Percentiles rank a stretch among this genome's conserved stretches.
phyloP scores from a whole-genome alignment of 2,888 invertebrate species.

The Tinea semifulvella region DNA sequence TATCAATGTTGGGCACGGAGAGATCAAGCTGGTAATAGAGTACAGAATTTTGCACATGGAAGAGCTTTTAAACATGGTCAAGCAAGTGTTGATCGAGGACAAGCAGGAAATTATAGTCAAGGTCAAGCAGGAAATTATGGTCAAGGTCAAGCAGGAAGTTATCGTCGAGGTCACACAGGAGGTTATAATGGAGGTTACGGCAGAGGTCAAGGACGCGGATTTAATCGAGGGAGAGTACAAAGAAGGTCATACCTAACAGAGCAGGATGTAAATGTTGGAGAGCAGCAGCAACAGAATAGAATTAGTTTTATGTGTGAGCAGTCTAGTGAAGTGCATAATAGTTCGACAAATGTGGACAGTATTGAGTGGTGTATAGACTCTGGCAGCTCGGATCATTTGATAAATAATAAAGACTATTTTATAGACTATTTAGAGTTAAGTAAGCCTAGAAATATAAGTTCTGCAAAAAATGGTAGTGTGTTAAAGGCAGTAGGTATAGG shows the following conservation, averaged over 20 bases:
- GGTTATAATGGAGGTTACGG: background rate
- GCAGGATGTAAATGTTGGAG: background rate
- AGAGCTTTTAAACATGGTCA: background rate
- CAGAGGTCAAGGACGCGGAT: background rate
- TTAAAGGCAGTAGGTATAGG: constrained; percentile 11
- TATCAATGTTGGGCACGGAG: constrained; percentile 7
- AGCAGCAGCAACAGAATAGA: background rate
- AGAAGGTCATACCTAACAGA: background rate
- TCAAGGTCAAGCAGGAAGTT: background rate
- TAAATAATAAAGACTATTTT: constrained; percentile 12
- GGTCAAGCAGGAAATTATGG: background rate
- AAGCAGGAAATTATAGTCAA: background rate
- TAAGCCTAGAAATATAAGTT: background rate
- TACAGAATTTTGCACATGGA: background rate
- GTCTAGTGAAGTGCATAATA: background rate
- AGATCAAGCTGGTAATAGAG: background rate
- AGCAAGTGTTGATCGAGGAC: background rate
- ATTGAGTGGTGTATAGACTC: constrained; percentile 13
- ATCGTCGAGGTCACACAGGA: background rate
- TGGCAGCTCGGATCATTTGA: constrained; percentile 16
- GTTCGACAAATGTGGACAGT: no score
- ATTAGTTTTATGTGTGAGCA: background rate
- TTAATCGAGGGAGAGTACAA: background rate
- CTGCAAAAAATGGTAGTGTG: constrained; percentile 9
- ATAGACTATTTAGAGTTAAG: constrained; percentile 4